These are phyloP conservation scores for Riparia riparia DNA, from an alignment of 2,113 vertebrate species.

Conservation along the genomic window DNA sequence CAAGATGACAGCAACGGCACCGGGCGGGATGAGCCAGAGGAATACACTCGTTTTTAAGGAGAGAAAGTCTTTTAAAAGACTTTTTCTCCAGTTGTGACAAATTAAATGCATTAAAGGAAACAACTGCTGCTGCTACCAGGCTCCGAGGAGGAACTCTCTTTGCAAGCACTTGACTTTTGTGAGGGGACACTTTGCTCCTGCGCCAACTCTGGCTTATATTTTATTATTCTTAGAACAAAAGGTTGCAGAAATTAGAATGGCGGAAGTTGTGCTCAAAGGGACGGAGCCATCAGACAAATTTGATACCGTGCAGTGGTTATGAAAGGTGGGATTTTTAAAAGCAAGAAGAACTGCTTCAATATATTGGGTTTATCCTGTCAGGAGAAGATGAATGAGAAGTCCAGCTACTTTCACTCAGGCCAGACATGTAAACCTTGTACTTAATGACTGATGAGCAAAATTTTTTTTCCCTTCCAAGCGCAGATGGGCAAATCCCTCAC, in stretches of 20 bases:
- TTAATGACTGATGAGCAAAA: conserved; percentile 66
- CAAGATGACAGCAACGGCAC: conserved; percentile 29
- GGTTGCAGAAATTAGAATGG: background rate
- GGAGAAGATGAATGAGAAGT: conserved; percentile 37
- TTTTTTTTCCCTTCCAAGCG: conserved; percentile 41
- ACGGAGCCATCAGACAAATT: background rate
- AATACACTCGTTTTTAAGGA: background rate
- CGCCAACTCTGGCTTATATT: background rate
- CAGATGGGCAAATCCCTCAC: conserved; percentile 38
- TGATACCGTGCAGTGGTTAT: background rate
- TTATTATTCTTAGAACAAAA: background rate
- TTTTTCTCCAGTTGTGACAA: conserved; percentile 12
- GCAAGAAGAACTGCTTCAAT: background rate
- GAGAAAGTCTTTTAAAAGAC: conserved; percentile 10
- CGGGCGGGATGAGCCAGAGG: conserved; percentile 18
- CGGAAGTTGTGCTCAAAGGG: background rate
- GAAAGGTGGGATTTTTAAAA: conserved; percentile 39
- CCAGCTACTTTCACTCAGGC: conserved; percentile 54
- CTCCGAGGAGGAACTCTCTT: background rate
- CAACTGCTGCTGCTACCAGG: background rate
- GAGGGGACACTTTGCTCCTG: background rate
- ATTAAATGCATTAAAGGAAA: conserved; percentile 23
- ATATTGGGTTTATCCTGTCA: conserved; percentile 22
- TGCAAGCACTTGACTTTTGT: background rate
- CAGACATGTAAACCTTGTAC: conserved; percentile 66